phyloP scores from a whole-genome alignment of 2,888 invertebrate genomes.

The Drosophila barbarae region DNA sequence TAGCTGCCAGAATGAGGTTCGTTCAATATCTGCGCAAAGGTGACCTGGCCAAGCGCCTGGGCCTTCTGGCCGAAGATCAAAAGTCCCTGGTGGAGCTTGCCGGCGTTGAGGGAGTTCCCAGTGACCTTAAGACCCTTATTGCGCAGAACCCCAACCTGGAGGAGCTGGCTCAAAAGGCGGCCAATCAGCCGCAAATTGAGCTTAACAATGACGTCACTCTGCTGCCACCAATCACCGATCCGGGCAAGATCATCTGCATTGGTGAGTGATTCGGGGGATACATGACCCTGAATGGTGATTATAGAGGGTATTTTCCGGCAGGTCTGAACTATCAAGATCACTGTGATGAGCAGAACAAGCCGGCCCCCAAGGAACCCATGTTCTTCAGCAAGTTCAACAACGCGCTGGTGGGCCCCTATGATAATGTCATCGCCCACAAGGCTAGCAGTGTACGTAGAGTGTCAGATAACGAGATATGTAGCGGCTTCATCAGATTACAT shows the following conservation, averaged over 20 bases:
- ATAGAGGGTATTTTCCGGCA: neutral
- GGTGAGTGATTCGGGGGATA: constrained; percentile 9
- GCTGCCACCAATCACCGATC: constrained; percentile 86
- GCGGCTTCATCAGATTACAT: constrained; percentile 80
- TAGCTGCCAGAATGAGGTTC: constrained; percentile 80
- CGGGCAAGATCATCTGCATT: constrained; percentile 92
- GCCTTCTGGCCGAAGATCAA: constrained; percentile 83
- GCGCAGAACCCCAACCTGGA: constrained; percentile 74
- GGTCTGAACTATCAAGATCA: constrained; percentile 93
- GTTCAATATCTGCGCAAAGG: constrained; percentile 83
- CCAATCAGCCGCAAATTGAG: constrained; percentile 40
- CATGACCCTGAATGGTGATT: neutral
- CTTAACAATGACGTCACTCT: constrained; percentile 61
- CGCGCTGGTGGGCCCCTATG: constrained; percentile 86
- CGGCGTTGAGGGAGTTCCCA: constrained; percentile 72
- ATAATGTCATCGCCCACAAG: constrained; percentile 84
- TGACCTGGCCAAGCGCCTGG: constrained; percentile 82
- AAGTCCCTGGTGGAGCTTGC: constrained; percentile 85
- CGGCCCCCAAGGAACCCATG: constrained; percentile 88
- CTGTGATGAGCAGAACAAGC: constrained; percentile 89
- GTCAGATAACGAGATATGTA: constrained; percentile 24
- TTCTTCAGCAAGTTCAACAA: constrained; percentile 94
- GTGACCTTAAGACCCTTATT: constrained; percentile 79
- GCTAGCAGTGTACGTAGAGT: constrained; percentile 82
- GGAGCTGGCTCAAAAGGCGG: constrained; percentile 69